Conservation (phyloP, 2,797 vertebrate species). For the Urophycis tenuis region DNA sequence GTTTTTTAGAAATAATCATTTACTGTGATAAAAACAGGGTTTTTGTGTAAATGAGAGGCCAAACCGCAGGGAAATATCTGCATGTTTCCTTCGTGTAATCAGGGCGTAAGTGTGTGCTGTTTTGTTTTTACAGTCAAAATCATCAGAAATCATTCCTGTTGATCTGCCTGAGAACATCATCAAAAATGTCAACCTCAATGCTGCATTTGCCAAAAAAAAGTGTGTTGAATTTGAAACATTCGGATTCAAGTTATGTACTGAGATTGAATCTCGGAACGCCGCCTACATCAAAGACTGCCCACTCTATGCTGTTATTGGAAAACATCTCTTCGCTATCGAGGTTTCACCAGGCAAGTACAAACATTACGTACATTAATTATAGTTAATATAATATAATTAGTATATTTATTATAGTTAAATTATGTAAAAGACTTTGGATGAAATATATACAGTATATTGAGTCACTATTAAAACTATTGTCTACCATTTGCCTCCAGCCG, state of each 20-base stretch:
- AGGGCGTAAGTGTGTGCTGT: too few relatives aligned
- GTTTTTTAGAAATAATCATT: too few relatives aligned
- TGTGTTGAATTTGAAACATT: constrained; percentile 59
- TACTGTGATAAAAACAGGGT: too few relatives aligned
- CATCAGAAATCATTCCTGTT: constrained; percentile 57
- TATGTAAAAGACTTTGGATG: neutral
- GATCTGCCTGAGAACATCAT: constrained; percentile 27
- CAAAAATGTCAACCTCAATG: constrained; percentile 21
- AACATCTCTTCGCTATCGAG: constrained; percentile 52
- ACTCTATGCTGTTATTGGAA: constrained; percentile 67
- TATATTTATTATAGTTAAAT: neutral
- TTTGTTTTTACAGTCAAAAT: constrained; percentile 56
- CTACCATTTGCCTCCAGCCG: constrained; percentile 46
- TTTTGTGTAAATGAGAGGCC: too few relatives aligned
- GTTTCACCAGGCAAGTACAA: constrained; percentile 67
- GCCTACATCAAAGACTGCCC: constrained; percentile 53
- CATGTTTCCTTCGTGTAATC: too few relatives aligned
- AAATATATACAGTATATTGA: neutral
- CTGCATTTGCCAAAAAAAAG: constrained; percentile 42
- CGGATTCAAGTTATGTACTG: constrained; percentile 68
- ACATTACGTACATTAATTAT: too few relatives aligned
- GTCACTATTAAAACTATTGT: neutral
- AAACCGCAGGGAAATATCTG: too few relatives aligned
- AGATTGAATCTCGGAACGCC: constrained; percentile 62
- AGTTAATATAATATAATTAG: too few relatives aligned